Evolutionary conservation across 2,888 invertebrate genomes (phyloP).

Genomic region (Cremastobaeus sp.): DNA sequence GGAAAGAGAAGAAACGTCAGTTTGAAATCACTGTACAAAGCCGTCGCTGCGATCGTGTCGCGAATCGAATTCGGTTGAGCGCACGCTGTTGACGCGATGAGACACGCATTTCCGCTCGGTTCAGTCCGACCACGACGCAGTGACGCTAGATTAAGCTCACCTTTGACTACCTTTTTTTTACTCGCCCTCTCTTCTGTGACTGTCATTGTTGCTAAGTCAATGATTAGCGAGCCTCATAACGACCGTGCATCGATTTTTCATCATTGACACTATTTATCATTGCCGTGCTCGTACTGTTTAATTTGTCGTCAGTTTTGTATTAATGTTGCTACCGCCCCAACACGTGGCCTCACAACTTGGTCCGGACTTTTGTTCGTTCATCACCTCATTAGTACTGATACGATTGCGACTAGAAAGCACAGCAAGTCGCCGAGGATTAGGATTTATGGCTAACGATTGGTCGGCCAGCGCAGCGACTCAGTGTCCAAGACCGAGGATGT

Average conservation of each 20-base stretch:
- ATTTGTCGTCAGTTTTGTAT: slow-evolving; percentile 71
- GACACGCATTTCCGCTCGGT: slow-evolving; percentile 29
- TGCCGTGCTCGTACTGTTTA: slow-evolving; percentile 75
- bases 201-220: slow-evolving; percentile 59
- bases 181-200: slow-evolving; percentile 46
- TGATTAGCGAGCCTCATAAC: slow-evolving; percentile 60
- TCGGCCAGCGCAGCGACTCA: slow-evolving; percentile 2
- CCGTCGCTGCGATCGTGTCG: slow-evolving; percentile 66
- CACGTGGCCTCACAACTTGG: slow-evolving; percentile 57
- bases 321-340: slow-evolving; percentile 71
- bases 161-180: slow-evolving; percentile 7
- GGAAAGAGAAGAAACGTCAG: slow-evolving; percentile 70
- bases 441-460: slow-evolving; percentile 47
- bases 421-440: slow-evolving; percentile 31
- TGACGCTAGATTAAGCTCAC: slow-evolving; percentile 58
- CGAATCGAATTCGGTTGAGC: slow-evolving; percentile 33
- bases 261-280: slow-evolving; percentile 66
- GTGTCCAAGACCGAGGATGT: slow-evolving; percentile 41
- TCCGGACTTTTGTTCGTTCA: not conserved
- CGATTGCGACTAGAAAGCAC: no score
- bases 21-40: slow-evolving; percentile 77
- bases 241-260: slow-evolving; percentile 64
- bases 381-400: not conserved
- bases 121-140: slow-evolving; percentile 48
- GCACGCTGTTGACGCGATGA: slow-evolving; percentile 25